A percentile compares a stretch with the other conserved stretches of the same genome.
Conservation (phyloP, 2,888 invertebrate genomes). For the Eristalinus aeneus region DNA sequence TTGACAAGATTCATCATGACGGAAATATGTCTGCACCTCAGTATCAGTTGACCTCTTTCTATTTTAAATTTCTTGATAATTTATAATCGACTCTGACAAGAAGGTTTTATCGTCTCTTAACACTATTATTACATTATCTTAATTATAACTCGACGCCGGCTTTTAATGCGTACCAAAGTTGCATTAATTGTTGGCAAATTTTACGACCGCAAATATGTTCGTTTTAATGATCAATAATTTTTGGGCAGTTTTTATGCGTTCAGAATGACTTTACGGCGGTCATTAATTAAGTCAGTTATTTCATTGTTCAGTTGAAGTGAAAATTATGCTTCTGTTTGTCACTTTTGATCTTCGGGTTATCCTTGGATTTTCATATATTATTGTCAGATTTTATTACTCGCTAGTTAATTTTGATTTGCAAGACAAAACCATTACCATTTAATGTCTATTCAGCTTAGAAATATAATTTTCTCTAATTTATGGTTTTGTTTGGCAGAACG, state of each 20-base stretch:
- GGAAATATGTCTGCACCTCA: too few species aligned
- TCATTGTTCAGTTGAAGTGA: not conserved
- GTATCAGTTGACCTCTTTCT: too few species aligned
- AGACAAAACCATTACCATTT: not conserved
- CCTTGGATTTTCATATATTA: too few species aligned
- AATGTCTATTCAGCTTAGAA: too few species aligned
- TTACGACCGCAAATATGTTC: not conserved
- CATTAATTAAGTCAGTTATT: not conserved
- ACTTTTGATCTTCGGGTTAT: too few species aligned
- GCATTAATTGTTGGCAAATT: not conserved
- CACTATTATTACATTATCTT: not conserved
- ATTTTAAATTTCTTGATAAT: too few species aligned
- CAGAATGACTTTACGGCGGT: not conserved
- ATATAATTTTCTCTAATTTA: too few species aligned
- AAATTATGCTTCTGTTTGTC: not conserved
- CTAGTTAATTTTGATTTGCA: not conserved
- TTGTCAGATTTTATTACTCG: too few species aligned
- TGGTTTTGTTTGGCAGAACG: too few species aligned
- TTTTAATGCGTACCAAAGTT: not conserved
- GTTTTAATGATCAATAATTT: not conserved
- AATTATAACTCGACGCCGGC: not conserved
- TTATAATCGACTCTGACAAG: too few species aligned
- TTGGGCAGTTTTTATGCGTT: not conserved
- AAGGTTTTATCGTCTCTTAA: too few species aligned
- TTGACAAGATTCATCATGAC: too few species aligned